A percentile compares a stretch with the other conserved stretches of the same genome.
Conservation (phyloP, 2,888 invertebrate genomes). For the Hetaerina titia region DNA sequence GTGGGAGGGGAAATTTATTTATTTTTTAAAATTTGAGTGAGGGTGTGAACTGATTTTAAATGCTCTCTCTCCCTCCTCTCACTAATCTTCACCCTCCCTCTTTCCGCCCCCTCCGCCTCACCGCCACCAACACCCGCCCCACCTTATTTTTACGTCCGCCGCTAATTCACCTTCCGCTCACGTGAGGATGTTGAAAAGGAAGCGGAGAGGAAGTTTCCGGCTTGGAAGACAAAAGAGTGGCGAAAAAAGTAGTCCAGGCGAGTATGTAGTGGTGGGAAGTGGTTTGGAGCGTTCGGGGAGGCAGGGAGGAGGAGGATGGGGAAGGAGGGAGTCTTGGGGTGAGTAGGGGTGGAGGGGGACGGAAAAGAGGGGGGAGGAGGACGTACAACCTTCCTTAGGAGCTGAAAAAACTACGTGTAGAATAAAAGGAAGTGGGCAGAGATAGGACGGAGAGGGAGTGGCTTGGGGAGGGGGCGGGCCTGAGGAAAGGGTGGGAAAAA, state of each 20-base stretch:
- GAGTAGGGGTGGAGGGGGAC: background rate
- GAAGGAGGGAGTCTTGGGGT: background rate
- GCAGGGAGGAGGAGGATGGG: background rate
- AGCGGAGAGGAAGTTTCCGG: conserved; percentile 44
- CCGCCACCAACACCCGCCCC: background rate
- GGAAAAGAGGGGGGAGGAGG: background rate
- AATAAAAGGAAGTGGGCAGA: background rate
- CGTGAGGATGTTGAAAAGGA: conserved; percentile 19
- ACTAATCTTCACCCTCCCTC: background rate
- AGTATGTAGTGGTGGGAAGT: background rate
- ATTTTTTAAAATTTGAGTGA: no score
- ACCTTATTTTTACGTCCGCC: background rate
- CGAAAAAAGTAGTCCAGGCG: conserved; percentile 9
- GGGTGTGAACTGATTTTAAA: background rate
- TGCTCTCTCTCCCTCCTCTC: background rate
- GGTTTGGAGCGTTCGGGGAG: background rate
- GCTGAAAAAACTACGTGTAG: background rate
- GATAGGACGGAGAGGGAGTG: background rate
- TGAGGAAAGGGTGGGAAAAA: background rate
- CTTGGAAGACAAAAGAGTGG: background rate
- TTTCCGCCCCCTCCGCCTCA: background rate
- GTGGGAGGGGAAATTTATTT: no score
- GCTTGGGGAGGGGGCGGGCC: background rate
- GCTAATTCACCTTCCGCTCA: conserved; percentile 46
- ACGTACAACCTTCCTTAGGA: background rate